Conservation (phyloP, 2,797 vertebrate species). For the Myotis myotis region DNA sequence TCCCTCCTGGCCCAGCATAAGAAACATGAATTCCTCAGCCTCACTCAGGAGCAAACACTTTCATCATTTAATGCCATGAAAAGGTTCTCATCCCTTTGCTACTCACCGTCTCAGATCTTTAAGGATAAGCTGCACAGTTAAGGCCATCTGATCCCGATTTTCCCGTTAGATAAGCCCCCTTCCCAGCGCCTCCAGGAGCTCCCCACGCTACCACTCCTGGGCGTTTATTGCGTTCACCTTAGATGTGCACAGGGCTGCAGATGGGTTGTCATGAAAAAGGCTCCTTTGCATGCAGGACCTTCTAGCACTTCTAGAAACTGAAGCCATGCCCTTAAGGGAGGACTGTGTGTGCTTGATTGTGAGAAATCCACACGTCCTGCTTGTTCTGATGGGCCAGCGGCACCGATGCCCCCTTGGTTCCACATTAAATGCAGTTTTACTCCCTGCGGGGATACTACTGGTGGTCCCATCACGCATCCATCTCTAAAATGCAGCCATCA, state of each 20-base stretch:
- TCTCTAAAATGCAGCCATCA: accelerated
- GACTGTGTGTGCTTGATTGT: accelerated
- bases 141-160: accelerated
- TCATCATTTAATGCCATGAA: accelerated
- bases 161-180: accelerated
- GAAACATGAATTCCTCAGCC: neutral
- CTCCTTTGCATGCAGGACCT: accelerated
- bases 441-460: accelerated
- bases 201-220: accelerated
- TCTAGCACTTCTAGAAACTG: too few relatives aligned
- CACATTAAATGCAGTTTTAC: too few relatives aligned
- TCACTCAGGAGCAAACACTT: neutral
- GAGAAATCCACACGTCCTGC: accelerated
- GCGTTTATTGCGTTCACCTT: accelerated
- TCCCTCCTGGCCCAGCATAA: accelerated
- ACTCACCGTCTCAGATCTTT: neutral
- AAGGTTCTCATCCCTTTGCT: neutral
- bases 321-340: accelerated
- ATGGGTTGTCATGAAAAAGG: accelerated
- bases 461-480: accelerated
- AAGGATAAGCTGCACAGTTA: accelerated
- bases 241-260: accelerated
- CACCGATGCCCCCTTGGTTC: accelerated
- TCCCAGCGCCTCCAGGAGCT: accelerated
- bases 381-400: accelerated